Base-by-base conservation (phyloP, 2,888 invertebrate species). In the Ctenicera cuprea region DNA sequence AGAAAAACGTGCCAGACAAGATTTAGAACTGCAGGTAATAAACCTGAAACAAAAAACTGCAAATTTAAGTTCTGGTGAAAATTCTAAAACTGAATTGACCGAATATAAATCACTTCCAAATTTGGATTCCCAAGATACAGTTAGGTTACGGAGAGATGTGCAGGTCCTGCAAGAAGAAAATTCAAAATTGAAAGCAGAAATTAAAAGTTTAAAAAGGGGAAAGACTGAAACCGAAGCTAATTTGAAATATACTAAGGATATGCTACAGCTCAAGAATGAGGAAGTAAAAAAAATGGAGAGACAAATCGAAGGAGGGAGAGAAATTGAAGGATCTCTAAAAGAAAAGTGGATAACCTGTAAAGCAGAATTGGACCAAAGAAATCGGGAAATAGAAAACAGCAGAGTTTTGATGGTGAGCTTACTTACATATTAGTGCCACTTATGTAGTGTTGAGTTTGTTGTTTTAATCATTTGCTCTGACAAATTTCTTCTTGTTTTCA, bases 1-100 rank as follows among this genome's bases (percentile, higher is more conserved):
- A 30, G 89, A 91, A 88, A 90, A 65, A 85, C 87, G 71, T 70
- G 87, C 87, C 0, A 88, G 88, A 59, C 73, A 79, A 37, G 77
- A 78, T 0, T 67, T 86, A 7, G 87, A 88, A 76, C 76, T 78
- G 3, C 85, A 87, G 72, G 33, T 86, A 3, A 80, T 78, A 12
- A 70, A 72, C 1, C 59, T 85, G 41, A 84, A 82, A 68, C 76
- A 75, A 52, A 80, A 77, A 64, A 41, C 73, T 18, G 70, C 75
- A 38, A 75, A 67, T 30, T 59, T 71, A 14, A 76, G 68, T 54
- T 70, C 74, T 8, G 71, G 74, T n/a, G 69, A 75, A 22, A 79
- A 77, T 22, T 76, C 77, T 20, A 80, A 80, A 62, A 79, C 82
- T 5, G 83, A 84, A 70, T 81, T 83, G 0, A 86, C 85, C 0